Conservation (phyloP, 1,140 invertebrate species). For the Steinernema khuongi region DNA sequence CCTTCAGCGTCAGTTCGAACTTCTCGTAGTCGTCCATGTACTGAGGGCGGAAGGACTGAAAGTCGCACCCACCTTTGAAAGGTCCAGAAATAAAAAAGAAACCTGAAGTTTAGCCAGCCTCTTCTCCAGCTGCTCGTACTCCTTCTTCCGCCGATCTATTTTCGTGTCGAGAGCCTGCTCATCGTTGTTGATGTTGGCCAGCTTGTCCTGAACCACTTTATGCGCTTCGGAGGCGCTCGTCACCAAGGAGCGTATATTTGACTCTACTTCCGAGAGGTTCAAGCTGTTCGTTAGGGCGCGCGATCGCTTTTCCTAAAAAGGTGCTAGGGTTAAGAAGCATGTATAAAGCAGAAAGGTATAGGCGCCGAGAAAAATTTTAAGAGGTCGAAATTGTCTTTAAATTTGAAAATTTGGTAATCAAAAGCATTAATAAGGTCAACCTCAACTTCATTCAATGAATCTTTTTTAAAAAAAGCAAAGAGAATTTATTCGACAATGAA, state of each 20-base stretch:
- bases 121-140: slow-evolving; percentile 86
- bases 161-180: slow-evolving; percentile 80
- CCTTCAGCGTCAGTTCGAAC: slow-evolving; percentile 77
- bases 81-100: slow-evolving; percentile 60
- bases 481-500: too few species aligned
- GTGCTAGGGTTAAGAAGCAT: too few species aligned
- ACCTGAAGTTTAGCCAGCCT: slow-evolving; percentile 80
- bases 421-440: too few species aligned
- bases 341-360: too few species aligned
- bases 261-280: slow-evolving; percentile 42
- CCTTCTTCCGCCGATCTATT: slow-evolving; percentile 80
- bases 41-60: slow-evolving; percentile 70
- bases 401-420: too few species aligned
- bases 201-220: slow-evolving; percentile 62
- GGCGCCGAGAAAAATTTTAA: too few species aligned
- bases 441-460: too few species aligned
- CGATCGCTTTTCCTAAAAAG: slow-evolving; percentile 42
- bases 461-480: too few species aligned
- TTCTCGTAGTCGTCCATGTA: slow-evolving; percentile 93
- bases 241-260: slow-evolving; percentile 21
- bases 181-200: slow-evolving; percentile 76
- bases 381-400: too few species aligned
- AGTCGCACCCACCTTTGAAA: background rate
- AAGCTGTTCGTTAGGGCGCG: slow-evolving; percentile 41
- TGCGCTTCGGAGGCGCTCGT: slow-evolving; percentile 65